These are phyloP conservation scores for Arizona elegans DNA, from an alignment of 2,113 vertebrate species.

Conservation along the genomic window DNA sequence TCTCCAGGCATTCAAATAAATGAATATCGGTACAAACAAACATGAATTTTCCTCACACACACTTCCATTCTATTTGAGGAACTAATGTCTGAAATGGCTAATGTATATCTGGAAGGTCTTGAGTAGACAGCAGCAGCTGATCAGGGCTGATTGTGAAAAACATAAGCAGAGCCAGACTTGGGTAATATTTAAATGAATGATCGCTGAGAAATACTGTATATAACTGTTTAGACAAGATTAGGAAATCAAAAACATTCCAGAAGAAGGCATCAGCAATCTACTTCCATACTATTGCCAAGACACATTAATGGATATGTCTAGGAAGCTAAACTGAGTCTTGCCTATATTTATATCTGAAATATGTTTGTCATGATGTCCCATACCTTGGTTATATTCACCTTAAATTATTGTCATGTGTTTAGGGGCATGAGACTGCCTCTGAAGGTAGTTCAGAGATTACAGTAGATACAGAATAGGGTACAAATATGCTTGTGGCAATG, in stretches of 20 bases:
- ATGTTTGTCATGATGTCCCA: background rate
- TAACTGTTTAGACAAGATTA: background rate
- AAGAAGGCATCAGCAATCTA: background rate
- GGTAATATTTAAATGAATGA: background rate
- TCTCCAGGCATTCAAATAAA: background rate
- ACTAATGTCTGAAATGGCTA: background rate
- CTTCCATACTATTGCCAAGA: background rate
- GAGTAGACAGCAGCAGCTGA: background rate
- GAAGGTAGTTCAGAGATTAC: background rate
- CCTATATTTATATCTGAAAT: background rate
- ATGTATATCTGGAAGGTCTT: background rate
- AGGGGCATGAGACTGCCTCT: background rate
- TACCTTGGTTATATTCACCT: background rate
- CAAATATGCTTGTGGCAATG: background rate
- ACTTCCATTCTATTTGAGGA: background rate
- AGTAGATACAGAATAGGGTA: background rate
- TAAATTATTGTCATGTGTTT: background rate
- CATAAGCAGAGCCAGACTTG: background rate
- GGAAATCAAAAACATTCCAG: background rate
- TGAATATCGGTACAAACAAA: background rate
- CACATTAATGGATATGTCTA: background rate
- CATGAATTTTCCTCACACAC: background rate
- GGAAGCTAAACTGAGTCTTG: background rate
- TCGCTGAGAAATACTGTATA: background rate
- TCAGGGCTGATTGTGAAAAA: background rate